These are phyloP conservation scores for Pseudomyrmex pallidus DNA, from an alignment of 1,140 invertebrate genomes.

Conservation along the genomic window DNA sequence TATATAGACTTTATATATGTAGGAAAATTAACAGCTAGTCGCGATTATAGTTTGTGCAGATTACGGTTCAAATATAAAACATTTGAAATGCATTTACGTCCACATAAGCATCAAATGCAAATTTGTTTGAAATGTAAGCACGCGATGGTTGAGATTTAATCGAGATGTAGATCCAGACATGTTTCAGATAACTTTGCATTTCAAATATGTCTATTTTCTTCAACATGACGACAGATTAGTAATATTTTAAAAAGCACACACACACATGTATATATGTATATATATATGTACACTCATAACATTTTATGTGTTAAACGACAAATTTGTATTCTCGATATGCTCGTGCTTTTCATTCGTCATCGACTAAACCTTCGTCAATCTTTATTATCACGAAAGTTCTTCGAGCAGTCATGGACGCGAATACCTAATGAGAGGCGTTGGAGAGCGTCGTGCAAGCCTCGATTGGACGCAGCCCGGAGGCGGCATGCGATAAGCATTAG, in stretches of 20 bases:
- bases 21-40: neutral
- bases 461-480: conserved; percentile 36
- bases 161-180: conserved; percentile 2
- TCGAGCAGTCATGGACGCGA: conserved; percentile 44
- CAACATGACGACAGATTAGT: neutral
- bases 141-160: conserved; percentile 33
- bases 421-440: conserved; percentile 57
- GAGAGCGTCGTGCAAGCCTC: conserved; percentile 47
- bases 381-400: conserved; percentile 37
- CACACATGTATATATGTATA: too few species aligned
- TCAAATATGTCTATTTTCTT: conserved; percentile 14
- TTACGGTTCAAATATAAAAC: conserved; percentile 7
- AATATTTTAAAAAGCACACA: neutral
- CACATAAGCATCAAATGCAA: conserved; percentile 25
- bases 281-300: too few species aligned
- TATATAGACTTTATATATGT: neutral
- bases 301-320: neutral
- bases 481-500: conserved; percentile 69
- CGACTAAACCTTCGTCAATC: conserved; percentile 16
- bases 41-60: neutral
- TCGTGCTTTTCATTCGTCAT: conserved; percentile 11
- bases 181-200: neutral
- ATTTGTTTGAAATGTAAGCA: conserved; percentile 21
- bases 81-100: conserved; percentile 20
- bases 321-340: conserved; percentile 21